Conservation (phyloP, 2,888 invertebrate species). For the Psylliodes chrysocephalus region DNA sequence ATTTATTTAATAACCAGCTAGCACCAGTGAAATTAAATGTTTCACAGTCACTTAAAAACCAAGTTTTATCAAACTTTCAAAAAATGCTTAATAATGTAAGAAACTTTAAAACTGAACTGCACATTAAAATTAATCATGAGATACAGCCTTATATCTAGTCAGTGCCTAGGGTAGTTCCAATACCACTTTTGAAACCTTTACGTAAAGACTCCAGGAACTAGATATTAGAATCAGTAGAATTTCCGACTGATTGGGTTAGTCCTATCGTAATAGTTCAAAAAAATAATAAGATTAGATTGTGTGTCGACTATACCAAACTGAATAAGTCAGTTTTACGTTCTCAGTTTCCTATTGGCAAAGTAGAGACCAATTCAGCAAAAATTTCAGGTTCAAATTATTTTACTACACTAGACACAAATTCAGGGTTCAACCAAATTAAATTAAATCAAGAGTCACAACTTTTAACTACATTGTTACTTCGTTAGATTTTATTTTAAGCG, state of each 20-base stretch:
- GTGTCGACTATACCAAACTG: constrained; percentile 41
- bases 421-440: constrained; percentile 36
- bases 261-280: constrained; percentile 42
- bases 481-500: constrained; percentile 36
- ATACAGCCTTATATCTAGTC: constrained; percentile 34
- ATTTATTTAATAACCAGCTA: neutral
- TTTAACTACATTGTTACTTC: constrained; percentile 40
- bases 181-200: constrained; percentile 41
- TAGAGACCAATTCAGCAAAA: constrained; percentile 46
- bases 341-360: constrained; percentile 48
- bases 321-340: constrained; percentile 42
- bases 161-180: constrained; percentile 39
- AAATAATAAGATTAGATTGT: constrained; percentile 34
- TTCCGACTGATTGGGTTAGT: constrained; percentile 34
- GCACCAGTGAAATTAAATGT: neutral
- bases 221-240: constrained; percentile 37
- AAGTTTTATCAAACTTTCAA: constrained; percentile 17
- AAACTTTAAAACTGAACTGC: constrained; percentile 35
- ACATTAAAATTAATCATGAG: constrained; percentile 26
- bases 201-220: constrained; percentile 38
- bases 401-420: constrained; percentile 33
- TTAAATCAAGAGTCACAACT: constrained; percentile 29
- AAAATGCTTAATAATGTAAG: constrained; percentile 30
- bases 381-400: constrained; percentile 46
- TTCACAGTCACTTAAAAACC: neutral